phyloP scores from a whole-genome alignment of 23 tunicate species.

The Halocynthia roretzi region DNA sequence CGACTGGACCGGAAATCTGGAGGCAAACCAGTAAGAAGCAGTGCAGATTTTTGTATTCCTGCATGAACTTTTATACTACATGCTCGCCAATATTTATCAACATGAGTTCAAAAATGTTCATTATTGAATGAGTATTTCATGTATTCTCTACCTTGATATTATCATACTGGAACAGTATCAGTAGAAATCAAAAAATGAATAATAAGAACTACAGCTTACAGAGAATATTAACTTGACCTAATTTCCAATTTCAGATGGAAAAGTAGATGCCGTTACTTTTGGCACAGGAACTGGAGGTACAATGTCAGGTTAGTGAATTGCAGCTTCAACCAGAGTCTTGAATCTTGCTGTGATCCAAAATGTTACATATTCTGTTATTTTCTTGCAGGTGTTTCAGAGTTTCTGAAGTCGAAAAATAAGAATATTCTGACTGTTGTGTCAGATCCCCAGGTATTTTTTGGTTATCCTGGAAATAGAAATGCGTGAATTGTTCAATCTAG shows the following conservation, averaged over 20 bases:
- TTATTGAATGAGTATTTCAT: not conserved
- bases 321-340: not conserved
- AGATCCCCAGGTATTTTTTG: slow-evolving; percentile 75
- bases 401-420: slow-evolving; percentile 54
- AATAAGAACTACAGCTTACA: not conserved
- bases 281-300: slow-evolving; percentile 97
- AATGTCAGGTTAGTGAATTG: slow-evolving; percentile 68
- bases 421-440: slow-evolving; percentile 60
- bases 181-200: not conserved
- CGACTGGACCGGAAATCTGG: slow-evolving; percentile 99
- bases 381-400: slow-evolving; percentile 73
- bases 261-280: slow-evolving; percentile 94
- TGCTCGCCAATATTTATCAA: not conserved
- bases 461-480: not conserved
- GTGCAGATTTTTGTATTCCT: not conserved
- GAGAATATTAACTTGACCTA: not conserved
- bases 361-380: not conserved
- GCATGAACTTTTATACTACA: not conserved
- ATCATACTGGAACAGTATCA: not conserved
- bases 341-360: not conserved
- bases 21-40: slow-evolving; percentile 60
- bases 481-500: not conserved
- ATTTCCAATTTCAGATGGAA: slow-evolving; percentile 45
- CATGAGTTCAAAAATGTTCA: not conserved
- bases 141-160: not conserved